phyloP scores from a whole-genome alignment of 2,113 vertebrate genomes.

The Limnothrissa miodon region DNA sequence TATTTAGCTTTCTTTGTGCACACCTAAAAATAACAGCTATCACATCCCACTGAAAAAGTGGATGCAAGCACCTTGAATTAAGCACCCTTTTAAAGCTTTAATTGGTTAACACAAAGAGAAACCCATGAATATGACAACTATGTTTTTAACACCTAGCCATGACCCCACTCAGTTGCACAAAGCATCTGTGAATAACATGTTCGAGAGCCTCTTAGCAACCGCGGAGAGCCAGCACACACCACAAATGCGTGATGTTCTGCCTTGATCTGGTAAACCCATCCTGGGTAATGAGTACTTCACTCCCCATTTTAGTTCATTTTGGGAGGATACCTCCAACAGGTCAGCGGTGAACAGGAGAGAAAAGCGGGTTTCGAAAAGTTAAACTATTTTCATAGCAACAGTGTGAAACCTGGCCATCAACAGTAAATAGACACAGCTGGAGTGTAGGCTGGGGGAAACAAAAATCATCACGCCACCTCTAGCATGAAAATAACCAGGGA shows the following conservation, averaged over 20 bases:
- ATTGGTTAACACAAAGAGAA: neutral
- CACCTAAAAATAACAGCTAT: neutral
- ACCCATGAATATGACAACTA: neutral
- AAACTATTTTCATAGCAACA: neutral
- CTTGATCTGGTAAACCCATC: neutral
- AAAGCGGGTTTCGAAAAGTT: neutral
- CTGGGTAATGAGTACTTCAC: neutral
- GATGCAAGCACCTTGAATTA: neutral
- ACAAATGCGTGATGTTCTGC: neutral
- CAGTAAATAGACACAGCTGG: neutral
- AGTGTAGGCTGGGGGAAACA: neutral
- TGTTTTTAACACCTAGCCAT: constrained; percentile 4
- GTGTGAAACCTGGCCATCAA: neutral
- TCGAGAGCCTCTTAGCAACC: neutral
- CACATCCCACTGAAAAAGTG: neutral
- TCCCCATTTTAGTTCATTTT: neutral
- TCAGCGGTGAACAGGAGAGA: neutral
- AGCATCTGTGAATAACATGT: neutral
- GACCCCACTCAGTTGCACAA: neutral
- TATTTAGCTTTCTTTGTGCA: neutral
- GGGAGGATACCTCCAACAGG: neutral
- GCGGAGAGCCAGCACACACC: neutral
- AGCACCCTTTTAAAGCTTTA: neutral
- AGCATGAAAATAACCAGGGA: neutral
- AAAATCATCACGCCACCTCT: neutral